Base-by-base conservation (phyloP, 2,888 invertebrate species). In the Aphodius granarius region DNA sequence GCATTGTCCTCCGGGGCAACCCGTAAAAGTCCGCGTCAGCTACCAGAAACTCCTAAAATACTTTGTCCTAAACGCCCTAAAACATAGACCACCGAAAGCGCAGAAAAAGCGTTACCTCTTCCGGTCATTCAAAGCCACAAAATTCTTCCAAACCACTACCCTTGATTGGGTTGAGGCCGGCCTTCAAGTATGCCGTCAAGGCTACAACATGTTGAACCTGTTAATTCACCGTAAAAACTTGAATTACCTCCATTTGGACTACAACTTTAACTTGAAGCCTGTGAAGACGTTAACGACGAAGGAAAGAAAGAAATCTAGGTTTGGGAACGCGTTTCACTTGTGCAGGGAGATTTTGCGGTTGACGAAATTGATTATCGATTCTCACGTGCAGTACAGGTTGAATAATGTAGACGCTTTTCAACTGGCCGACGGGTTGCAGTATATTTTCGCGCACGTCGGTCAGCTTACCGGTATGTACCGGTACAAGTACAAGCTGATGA, bases 141-240 rank as follows among this genome's bases (percentile, higher is more conserved):
- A 99, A 88, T 99, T 99, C 89, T 99, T 99, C 91, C 99, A 99
- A 92, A 97, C 97, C 0, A 99, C 99, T 0, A 98, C 98, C 0
- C 89, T 99, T 81, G 99, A 99, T 88, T 99, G 99, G 99, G 99
- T 99, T 1, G 99, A 99, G 88, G 98, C 98, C 13, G 99, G 99
- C 3, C 88, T 99, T 66, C 99, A 99, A 89, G 96, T 98, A 0
- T 99, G 99, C 86, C 91, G 99, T 0, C 99, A 99, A 87, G 99
- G 99, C 2, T 99, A 99, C 89, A 99, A 99, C 87, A 99, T 99
- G 99, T 89, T 99, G 79, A 99, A 99, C 87, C 90, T 99, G 78
- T 90, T 99, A 79, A 99, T 99, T 84, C 99, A 99, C 87, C 94
- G 99, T 78, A 99, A 99, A 89, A 99, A 99, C 88, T 91, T 99